Base-by-base conservation (phyloP, 2,113 vertebrate species). In the Platycercus adscitus region DNA sequence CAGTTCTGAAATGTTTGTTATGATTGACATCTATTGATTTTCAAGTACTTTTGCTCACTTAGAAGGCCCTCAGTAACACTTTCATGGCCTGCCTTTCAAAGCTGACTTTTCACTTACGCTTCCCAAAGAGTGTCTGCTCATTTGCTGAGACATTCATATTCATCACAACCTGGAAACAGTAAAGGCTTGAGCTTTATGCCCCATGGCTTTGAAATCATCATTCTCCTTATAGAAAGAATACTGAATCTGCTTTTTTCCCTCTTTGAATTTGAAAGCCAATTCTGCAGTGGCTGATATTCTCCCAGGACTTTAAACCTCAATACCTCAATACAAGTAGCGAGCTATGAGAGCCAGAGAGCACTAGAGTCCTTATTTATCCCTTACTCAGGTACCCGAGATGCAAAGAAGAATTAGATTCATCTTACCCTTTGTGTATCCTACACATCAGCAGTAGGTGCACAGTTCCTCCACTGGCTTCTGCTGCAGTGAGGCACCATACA, bases 1-100 rank as follows among this genome's bases (percentile, higher is more conserved):
- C 44, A 61, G 44, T 81, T 88, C 65, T 85, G 69, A 87, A 95
- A 76, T 81, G 31, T 83, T 86, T 88, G 53, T 86, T 89, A 53
- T n/a, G 29, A 88, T 46, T 76, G 80, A 72, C 56, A 37, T 89
- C 19, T 44, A 87, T 91, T 79, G 70, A 87, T 92, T 86, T 92
- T 75, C 21, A 93, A 89, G 63, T 80, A 50, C 44, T 94, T 93
- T 81, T 69, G 26, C 70, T 93, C 49, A 13, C 61, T 72, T 64
- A 11, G 0, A 46, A 44, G n/a, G 65, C 39, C 23, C 66, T 92
- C 61, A 58, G 53, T 86, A 89, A 37, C 24, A 50, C 18, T 81
- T 84, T 26, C 73, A 68, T 41, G 73, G 52, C 49, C 88, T 75
- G 15, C 83, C 55, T 96, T 93, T 96, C 39, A 90, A 91, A 41